Evolutionary conservation across 2,113 vertebrate species (phyloP), one percentile per base, ranked within the genome.

Genomic region (Xenopus laevis): DNA sequence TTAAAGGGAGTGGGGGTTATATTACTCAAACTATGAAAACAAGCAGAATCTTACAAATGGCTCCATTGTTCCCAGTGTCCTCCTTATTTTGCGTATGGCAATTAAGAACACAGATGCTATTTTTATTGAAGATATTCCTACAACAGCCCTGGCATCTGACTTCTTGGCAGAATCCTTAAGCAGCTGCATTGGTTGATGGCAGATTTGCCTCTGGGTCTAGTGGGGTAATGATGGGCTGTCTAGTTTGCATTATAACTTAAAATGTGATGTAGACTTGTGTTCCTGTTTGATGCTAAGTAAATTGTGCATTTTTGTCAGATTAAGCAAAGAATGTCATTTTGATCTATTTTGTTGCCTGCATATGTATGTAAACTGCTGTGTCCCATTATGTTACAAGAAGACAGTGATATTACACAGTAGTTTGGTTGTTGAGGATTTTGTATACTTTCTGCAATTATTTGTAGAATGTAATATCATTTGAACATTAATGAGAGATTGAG

Each of bases 281-380:
- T 78, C 64, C 44, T 52, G 67, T 80, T 84, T 82, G 78, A 79
- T 78, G 81, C 47, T 82, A 64, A 77, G 50, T 79, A 80, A 83
- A 82, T 77, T 78, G 21, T 82, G 44, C 13, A n/a, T 81, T 84
- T 84, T 77, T 70, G 33, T 30, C 50, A 15, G 18, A 79, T 81
- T 69, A 61, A 17, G 23, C 68, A 47, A 69, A 44, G 58, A 46
- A 68, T 75, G 65, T 75, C 73, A 55, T 68, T 65, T 68, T 75
- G 73, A 76, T 76, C 53, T 61, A 61, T 81, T 81, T 64, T 71
- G 55, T 74, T 53, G 61, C 53, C 59, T 72, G 63, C 74, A 60
- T 71, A 70, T 62, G n/a, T 74, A 60, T 55, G 21, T 73, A 45
- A 50, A 67, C 27, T 75, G 30, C 18, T 59, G 4, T 65, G 17